phyloP scores from a whole-genome alignment of 2,113 vertebrate species.

The Myiozetetes cayanensis region DNA sequence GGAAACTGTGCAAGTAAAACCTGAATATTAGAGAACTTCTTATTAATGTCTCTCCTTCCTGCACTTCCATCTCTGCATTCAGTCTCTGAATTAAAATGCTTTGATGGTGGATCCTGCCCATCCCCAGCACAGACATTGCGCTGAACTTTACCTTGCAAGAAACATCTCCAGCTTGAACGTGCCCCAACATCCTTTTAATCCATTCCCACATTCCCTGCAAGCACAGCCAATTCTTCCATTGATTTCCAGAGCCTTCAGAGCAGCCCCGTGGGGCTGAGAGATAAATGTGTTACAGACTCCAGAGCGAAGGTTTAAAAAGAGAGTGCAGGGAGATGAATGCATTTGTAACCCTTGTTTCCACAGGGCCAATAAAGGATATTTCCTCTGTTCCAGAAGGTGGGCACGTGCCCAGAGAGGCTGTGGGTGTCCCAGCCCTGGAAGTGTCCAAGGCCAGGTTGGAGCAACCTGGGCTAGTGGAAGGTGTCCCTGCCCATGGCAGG shows the following conservation, averaged over 20 bases:
- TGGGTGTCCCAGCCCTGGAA: not conserved
- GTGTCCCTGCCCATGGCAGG: no score
- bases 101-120: not conserved
- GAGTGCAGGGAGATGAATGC: not conserved
- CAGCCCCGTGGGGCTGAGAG: not conserved
- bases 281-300: not conserved
- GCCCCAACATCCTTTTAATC: not conserved
- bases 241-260: not conserved
- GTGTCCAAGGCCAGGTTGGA: not conserved
- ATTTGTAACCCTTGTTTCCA: not conserved
- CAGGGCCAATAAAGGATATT: not conserved
- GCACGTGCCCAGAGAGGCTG: rapidly evolving
- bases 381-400: not conserved
- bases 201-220: not conserved
- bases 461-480: not conserved
- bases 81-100: not conserved
- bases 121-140: not conserved
- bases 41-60: not conserved
- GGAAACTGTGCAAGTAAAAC: not conserved
- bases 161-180: not conserved
- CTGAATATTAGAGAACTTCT: not conserved
- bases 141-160: not conserved
- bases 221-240: rapidly evolving
- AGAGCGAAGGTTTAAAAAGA: not conserved
- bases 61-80: not conserved